These are phyloP conservation scores for Drosophila birchii DNA, from an alignment of 2,888 invertebrate genomes.

Conservation along the genomic window DNA sequence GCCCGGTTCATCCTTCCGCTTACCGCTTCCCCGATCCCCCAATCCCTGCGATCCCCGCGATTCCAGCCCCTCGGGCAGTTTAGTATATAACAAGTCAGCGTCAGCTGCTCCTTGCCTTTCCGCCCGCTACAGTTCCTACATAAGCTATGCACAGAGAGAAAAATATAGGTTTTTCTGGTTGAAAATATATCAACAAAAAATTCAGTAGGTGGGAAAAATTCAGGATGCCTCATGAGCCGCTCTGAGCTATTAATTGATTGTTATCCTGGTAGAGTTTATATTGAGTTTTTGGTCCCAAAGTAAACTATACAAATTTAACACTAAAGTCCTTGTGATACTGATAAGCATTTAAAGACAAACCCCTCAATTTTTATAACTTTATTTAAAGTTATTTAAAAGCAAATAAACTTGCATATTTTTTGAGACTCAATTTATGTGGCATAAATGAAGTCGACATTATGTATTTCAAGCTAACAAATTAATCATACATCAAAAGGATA, in stretches of 20 bases:
- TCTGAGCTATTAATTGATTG: no score
- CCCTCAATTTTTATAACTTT: no score
- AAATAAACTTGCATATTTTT: neutral
- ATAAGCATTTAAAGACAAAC: neutral
- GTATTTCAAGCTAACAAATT: neutral
- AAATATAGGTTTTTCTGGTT: neutral
- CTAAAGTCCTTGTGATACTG: neutral
- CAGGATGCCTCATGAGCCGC: no score
- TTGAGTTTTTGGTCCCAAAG: neutral
- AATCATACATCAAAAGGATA: neutral
- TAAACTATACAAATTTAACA: neutral
- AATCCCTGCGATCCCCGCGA: conserved; percentile 12
- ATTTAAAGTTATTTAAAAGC: no score
- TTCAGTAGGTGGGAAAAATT: no score
- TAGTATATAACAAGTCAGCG: conserved; percentile 80
- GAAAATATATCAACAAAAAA: neutral
- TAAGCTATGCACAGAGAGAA: neutral
- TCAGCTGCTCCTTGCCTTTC: conserved; percentile 65
- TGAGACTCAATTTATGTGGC: neutral
- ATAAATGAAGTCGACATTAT: neutral
- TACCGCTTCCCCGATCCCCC: conserved; percentile 43
- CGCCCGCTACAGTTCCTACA: conserved; percentile 35
- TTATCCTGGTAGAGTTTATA: neutral
- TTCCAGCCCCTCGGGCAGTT: conserved; percentile 53
- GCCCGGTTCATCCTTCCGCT: conserved; percentile 72